Percentiles rank a stretch among this genome's conserved stretches.
These are phyloP conservation scores for Trematomus loennbergii DNA, from an alignment of 2,113 vertebrate genomes.

Conservation along the genomic window DNA sequence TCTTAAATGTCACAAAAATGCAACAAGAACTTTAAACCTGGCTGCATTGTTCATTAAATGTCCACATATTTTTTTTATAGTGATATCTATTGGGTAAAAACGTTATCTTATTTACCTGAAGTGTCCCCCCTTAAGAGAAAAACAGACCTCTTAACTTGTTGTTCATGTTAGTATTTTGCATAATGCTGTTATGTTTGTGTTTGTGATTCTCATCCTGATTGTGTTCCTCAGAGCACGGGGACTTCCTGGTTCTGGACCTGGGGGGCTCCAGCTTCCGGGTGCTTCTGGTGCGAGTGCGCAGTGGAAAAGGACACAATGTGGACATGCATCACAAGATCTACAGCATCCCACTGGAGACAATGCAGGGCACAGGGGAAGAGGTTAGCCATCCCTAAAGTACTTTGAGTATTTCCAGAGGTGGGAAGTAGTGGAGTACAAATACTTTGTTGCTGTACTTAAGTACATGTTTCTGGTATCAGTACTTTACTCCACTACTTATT, in stretches of 20 bases:
- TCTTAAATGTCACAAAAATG: too few relatives aligned
- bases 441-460: too few relatives aligned
- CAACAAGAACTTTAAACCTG: too few relatives aligned
- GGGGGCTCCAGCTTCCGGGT: constrained; percentile 97
- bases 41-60: too few relatives aligned
- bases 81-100: too few relatives aligned
- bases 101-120: too few relatives aligned
- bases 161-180: neutral
- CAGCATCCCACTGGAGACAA: constrained; percentile 90
- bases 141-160: neutral
- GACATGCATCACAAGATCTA: constrained; percentile 99
- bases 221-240: constrained; percentile 89
- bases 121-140: neutral
- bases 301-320: constrained; percentile 86
- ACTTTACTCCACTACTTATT: too few relatives aligned
- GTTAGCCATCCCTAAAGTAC: constrained; percentile 69
- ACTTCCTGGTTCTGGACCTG: constrained; percentile 95
- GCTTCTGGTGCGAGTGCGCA: constrained; percentile 90
- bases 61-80: too few relatives aligned
- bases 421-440: too few relatives aligned
- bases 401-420: neutral
- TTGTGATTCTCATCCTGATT: neutral
- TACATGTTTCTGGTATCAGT: too few relatives aligned
- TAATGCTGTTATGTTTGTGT: neutral
- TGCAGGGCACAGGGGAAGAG: constrained; percentile 96